Percentiles rank a stretch among this genome's conserved stretches.
These are phyloP conservation scores for Mya arenaria DNA, from an alignment of 1,140 invertebrate genomes.

Conservation along the genomic window DNA sequence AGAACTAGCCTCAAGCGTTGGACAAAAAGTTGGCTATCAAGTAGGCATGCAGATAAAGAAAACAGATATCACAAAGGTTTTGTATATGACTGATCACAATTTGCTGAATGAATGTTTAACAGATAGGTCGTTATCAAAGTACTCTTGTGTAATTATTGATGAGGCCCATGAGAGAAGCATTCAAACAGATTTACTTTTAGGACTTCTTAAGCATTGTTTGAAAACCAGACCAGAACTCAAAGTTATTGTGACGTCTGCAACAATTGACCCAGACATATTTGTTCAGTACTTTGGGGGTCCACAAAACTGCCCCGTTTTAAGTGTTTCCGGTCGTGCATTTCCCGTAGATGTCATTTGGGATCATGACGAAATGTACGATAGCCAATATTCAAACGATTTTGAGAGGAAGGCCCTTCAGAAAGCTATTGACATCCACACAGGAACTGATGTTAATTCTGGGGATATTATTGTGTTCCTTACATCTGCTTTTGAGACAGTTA, in stretches of 20 bases:
- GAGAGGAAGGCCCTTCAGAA: constrained; percentile 97
- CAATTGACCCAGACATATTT: constrained; percentile 83
- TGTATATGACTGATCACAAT: constrained; percentile 99
- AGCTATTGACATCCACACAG: constrained; percentile 96
- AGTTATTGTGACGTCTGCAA: constrained; percentile 79
- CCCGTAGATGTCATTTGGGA: constrained; percentile 95
- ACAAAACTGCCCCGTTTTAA: constrained; percentile 94
- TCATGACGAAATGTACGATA: constrained; percentile 93
- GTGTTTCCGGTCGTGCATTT: constrained; percentile 92
- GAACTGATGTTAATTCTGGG: constrained; percentile 95
- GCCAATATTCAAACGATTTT: constrained; percentile 86
- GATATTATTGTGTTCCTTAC: constrained; percentile 99
- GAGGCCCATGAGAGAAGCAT: constrained; percentile 99
- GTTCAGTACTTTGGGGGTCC: constrained; percentile 90
- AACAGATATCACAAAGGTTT: constrained; percentile 87
- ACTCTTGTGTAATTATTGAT: constrained; percentile 95
- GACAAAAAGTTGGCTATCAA: constrained; percentile 79
- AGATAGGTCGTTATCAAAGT: constrained; percentile 80
- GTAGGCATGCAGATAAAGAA: constrained; percentile 88
- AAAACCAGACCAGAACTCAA: constrained; percentile 66
- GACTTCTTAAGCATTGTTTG: constrained; percentile 86
- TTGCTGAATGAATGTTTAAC: constrained; percentile 97
- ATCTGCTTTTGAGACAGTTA: constrained; percentile 74
- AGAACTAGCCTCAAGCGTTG: constrained; percentile 72
- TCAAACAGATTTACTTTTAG: constrained; percentile 95